These are phyloP conservation scores for Leucozona laternaria DNA, from an alignment of 2,888 invertebrate species.

Conservation along the genomic window DNA sequence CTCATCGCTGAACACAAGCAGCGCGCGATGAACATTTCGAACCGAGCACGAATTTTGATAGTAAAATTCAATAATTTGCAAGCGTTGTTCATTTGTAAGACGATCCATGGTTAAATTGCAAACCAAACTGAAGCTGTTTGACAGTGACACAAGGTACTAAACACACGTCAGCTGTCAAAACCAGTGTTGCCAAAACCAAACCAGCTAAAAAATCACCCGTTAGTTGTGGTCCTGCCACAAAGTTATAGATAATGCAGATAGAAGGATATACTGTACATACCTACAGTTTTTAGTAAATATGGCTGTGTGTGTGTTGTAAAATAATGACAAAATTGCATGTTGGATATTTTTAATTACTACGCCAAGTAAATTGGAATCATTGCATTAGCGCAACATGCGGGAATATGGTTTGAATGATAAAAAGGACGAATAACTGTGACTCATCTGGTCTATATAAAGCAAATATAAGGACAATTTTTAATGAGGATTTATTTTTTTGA, in stretches of 20 bases:
- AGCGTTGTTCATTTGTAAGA: no score
- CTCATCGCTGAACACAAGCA: no score
- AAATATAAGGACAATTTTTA: conserved; percentile 10
- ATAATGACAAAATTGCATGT: conserved; percentile 41
- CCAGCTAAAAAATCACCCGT: no score
- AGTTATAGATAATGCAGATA: neutral
- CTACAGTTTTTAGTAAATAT: neutral
- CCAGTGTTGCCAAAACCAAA: no score
- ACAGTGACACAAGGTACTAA: no score
- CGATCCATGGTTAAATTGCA: no score
- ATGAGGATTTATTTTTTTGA: conserved; percentile 10
- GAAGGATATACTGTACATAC: neutral
- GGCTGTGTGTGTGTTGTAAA: conserved; percentile 10
- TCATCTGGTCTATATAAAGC: neutral
- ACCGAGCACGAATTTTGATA: no score
- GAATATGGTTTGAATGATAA: neutral
- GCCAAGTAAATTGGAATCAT: conserved; percentile 38
- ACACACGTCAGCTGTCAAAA: no score
- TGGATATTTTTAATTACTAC: conserved; percentile 51
- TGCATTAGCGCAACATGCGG: neutral
- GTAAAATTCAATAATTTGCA: no score
- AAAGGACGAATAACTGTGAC: neutral
- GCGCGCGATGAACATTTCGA: no score
- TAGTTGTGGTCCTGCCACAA: conserved; percentile 15
- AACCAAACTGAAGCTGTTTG: no score